Percentiles rank a stretch among this genome's conserved stretches.
Conservation (phyloP, 2,888 invertebrate genomes). For the Caenorhabditis angaria region DNA sequence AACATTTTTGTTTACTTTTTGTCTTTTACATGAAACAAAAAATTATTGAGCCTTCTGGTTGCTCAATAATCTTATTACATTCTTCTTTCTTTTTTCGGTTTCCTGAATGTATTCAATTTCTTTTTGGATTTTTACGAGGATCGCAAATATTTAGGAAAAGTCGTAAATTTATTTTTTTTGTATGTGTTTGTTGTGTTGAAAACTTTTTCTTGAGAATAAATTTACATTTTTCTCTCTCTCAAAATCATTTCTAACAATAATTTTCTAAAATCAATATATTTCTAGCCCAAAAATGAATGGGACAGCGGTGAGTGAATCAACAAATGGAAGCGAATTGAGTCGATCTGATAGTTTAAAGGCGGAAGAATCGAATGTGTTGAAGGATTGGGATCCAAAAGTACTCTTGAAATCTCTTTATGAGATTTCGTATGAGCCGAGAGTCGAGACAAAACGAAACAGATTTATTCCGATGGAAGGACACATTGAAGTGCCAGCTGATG, state of each 20-base stretch:
- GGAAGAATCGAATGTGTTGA: constrained; percentile 49
- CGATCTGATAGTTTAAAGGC: constrained; percentile 46
- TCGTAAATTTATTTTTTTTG: too few species aligned
- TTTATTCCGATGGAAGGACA: constrained; percentile 76
- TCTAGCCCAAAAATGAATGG: not conserved
- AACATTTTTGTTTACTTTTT: too few species aligned
- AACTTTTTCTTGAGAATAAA: not conserved
- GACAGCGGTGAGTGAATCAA: not conserved
- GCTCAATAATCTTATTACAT: too few species aligned
- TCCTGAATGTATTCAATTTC: too few species aligned
- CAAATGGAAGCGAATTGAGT: too few species aligned
- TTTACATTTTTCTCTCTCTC: not conserved
- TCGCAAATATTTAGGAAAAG: too few species aligned
- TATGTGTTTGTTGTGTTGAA: too few species aligned
- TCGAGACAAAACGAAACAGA: constrained; percentile 63
- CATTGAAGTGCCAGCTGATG: constrained; percentile 73
- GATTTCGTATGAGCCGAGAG: constrained; percentile 66
- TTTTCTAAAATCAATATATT: too few species aligned
- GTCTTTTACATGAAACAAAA: too few species aligned
- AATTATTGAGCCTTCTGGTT: too few species aligned
- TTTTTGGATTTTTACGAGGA: too few species aligned
- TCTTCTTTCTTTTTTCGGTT: too few species aligned
- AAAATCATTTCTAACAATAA: not conserved
- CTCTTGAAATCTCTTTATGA: constrained; percentile 56
- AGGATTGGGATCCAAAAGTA: constrained; percentile 55